Evolutionary conservation across 2,888 invertebrate species (phyloP).

Genomic region (Lamellibrachia satsuma): DNA sequence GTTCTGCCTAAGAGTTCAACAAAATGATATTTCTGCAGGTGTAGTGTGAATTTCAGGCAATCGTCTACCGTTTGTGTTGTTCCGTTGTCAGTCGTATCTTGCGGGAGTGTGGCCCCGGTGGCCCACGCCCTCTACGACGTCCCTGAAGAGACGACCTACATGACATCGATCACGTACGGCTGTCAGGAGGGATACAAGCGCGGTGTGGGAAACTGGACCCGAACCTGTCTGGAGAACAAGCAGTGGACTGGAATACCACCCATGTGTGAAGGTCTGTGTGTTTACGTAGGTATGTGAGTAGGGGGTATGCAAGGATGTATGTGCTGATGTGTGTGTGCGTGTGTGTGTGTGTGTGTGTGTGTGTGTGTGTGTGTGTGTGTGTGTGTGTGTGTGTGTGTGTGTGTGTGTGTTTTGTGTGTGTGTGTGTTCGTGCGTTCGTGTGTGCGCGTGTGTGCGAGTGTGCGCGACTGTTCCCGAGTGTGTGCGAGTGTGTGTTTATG

Average conservation of each 20-base stretch:
- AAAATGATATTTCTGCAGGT: too few species aligned
- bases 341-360: too few species aligned
- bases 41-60: neutral
- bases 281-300: neutral
- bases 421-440: too few species aligned
- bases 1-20: too few species aligned
- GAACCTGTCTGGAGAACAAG: neutral
- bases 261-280: neutral
- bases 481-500: too few species aligned
- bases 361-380: neutral
- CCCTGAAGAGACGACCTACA: neutral
- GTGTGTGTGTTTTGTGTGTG: too few species aligned
- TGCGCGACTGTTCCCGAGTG: rapidly evolving
- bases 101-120: neutral
- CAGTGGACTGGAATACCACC: neutral
- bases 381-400: too few species aligned
- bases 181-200: neutral
- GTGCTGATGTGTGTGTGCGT: too few species aligned
- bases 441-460: too few species aligned
- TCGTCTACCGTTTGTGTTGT: too few species aligned
- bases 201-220: neutral
- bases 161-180: neutral
- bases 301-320: too few species aligned
- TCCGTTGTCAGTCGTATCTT: neutral
- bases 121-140: neutral